Evolutionary conservation across 2,888 invertebrate genomes (phyloP), one percentile per base, ranked within the genome.

Genomic region (Lasioglossum calceatum): DNA sequence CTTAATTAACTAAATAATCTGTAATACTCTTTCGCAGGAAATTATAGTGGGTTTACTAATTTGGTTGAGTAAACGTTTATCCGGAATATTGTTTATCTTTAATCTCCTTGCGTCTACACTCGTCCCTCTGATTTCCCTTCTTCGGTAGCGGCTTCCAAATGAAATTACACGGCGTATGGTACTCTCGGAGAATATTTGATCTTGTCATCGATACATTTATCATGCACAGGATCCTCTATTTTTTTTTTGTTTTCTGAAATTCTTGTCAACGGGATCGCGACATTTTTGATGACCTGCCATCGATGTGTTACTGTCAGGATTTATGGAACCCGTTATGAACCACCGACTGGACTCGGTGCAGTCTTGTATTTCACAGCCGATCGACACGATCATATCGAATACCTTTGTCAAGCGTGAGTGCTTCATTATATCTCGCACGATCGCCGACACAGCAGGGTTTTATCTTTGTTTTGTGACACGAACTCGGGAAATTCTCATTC

Each of bases 401-500:
- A 84, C 79, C 84, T 84, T 84, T 85, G 85, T 85, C 64, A 19
- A 84, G 76, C 84, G 54, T 36, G 61, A 79, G 79, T 79, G 84
- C 79, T 85, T 85, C 85, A 77, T 85, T 85, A 84, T 85, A 85
- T 84, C 79, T 79, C 54, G 39, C 84, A 39, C 36, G 85, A 85
- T 85, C 85, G 85, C 84, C 84, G 78, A 79, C 84, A 76, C 85
- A 84, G 84, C 84, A 76, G 44, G 27, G 75, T 72, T 79, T 79
- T 79, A 79, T 85, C 84, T 85, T 76, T 85, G 85, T 79, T 84
- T 76, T 75, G 36, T 64, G 84, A 85, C 75, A 84, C 75, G 84
- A 32, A 58, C 39, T 54, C 47, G n/a, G 54, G 27, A 72, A 64
- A 75, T 75, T 78, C 61, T 77, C 70, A 47, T 67, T 50, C 16